Base-by-base conservation (phyloP, 2,797 vertebrate species). In the Chiloscyllium punctatum region DNA sequence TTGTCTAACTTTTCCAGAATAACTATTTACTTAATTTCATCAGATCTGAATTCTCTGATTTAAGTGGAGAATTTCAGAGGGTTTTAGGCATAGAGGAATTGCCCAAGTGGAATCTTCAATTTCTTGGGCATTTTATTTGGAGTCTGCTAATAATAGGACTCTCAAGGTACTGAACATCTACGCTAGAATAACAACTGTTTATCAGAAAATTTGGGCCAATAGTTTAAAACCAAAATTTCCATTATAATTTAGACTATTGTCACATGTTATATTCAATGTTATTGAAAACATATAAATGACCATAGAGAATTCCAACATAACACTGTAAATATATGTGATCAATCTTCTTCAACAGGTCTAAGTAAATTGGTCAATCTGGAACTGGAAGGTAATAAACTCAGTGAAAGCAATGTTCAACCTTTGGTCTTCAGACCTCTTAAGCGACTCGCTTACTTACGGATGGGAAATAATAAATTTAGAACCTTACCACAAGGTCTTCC, bases 371-470 rank as follows among this genome's bases (percentile, higher is more conserved):
- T 99, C 96, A 99, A 98, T 94, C 97, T 99, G 97, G 99, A 99
- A 97, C n/a, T 99, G 97, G 99, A 99, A 97, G 98, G 98, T 96
- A 99, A 99, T 96, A 96, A 98, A 96, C 98, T 99, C 82, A 99
- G 98, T 96, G 99, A 99, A 97, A 97, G 97, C 1, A 98, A 98
- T 21, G 98, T 99, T 95, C 97, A 97, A 95, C 99, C 98, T 84
- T 96, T 97, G 96, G 98, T 98, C 95, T 99, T 99, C 66, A 96
- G 96, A 57, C 97, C 98, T 94, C 97, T 99, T 96, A 97, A 96
- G 96, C 98, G 98, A 94, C 98, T 99, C 62, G 98, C 97, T 79
- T 99, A 99, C 96, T 97, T 99, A 96, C 97, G 99, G 91, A 97
- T 99, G 96, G 98, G 98, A 94, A 97, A 98, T 97, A 99, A 99